Evolutionary conservation across 2,797 vertebrate species (phyloP), one percentile per base, ranked within the genome.

Genomic region (Coregonus suidteri): DNA sequence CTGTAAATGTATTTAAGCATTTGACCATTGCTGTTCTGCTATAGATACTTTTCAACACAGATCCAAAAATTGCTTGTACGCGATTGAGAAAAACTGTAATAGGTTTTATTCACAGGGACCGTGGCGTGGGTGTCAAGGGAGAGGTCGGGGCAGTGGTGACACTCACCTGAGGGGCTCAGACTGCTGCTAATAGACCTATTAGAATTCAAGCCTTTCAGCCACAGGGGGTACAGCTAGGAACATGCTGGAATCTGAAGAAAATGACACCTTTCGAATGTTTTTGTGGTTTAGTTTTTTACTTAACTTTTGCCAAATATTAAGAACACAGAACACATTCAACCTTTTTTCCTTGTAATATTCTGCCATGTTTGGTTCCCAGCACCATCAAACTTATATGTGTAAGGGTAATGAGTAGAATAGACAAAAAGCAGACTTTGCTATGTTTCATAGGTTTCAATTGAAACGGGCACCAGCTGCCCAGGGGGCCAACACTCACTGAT

Each of bases 71-170:
- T 47, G 41, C 41, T 47, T 47, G 31, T 34, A 34, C 31, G 31
- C 31, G 88, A 89, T 85, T 87, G 41, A 9, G 3, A 13, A 47
- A 47, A 47, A 47, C 41, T 47, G 41, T 47, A 87, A 85, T 82
- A 79, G 78, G 75, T 81, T 91, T 88, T 85, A 84, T 81, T 80
- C 79, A 77, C 65, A 80, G 77, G 73, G 81, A 79, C 69, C 0
- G 51, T 82, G n/a, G 84, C 0, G 53, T 82, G 16, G 84, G 77
- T 77, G 77, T 87, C 81, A 82, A 81, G 75, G 34, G 73, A 86
- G 74, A 83, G 52, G 75, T 70, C 81, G 74, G 75, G 79, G 77
- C 64, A 53, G 62, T 72, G 67, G 75, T 73, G 73, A 37, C 75
- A 68, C 73, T 84, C 69, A 74, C 71, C 73, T 13, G 65, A 4